Evolutionary conservation across 2,113 vertebrate species (phyloP).

Genomic region (Theristicus caerulescens): DNA sequence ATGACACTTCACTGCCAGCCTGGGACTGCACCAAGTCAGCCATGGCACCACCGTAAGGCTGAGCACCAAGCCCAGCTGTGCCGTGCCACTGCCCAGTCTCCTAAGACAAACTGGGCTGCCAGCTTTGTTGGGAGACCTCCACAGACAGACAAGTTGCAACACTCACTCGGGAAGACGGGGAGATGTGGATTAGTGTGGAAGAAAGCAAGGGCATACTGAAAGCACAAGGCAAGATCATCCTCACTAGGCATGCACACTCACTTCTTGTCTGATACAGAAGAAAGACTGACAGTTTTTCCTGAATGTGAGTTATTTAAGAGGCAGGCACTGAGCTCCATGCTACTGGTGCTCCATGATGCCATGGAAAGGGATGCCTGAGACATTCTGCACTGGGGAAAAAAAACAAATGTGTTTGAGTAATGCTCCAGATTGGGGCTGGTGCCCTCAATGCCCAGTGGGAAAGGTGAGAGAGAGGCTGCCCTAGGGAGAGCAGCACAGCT

Average conservation of each 20-base stretch:
- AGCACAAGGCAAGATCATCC: neutral
- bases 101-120: neutral
- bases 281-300: neutral
- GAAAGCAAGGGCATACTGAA: neutral
- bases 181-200: constrained; percentile 36
- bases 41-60: neutral
- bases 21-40: neutral
- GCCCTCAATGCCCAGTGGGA: neutral
- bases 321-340: neutral
- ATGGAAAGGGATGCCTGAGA: neutral
- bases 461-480: neutral
- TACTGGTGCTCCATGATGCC: neutral
- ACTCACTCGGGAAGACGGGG: constrained; percentile 30
- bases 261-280: neutral
- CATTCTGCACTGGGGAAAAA: neutral
- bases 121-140: neutral
- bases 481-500: neutral
- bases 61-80: neutral
- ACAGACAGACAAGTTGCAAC: constrained; percentile 1
- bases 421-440: neutral
- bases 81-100: neutral
- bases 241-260: neutral
- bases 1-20: neutral
- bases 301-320: neutral
- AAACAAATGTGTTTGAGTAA: neutral